Conservation (phyloP, 2,113 vertebrate species). For the Dicrurus megarhynchus region DNA sequence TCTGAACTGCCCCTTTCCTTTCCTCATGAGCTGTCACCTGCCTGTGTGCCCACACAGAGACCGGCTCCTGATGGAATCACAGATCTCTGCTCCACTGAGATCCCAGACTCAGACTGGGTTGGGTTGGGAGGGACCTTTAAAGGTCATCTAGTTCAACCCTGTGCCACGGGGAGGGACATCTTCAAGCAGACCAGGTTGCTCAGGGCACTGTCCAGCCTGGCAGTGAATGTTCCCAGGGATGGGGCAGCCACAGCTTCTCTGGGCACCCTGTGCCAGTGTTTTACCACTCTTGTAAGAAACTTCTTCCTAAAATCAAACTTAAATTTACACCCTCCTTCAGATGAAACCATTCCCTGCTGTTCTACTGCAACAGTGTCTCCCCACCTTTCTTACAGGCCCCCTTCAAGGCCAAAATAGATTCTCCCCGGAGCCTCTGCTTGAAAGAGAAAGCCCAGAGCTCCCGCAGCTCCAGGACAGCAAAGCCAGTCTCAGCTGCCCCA, state of each 20-base stretch:
- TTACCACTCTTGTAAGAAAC: background rate
- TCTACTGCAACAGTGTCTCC: no score
- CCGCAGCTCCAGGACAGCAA: background rate
- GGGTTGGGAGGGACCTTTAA: background rate
- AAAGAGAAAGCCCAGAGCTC: background rate
- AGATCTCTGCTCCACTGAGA: background rate
- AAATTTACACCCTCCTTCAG: background rate
- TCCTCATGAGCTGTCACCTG: background rate
- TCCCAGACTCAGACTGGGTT: background rate
- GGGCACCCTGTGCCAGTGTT: background rate
- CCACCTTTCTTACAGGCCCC: background rate
- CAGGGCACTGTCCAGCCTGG: background rate
- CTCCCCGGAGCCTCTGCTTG: background rate
- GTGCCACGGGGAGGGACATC: background rate
- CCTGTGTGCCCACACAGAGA: background rate
- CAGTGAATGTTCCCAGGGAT: background rate
- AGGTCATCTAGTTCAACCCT: no score
- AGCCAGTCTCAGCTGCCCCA: background rate
- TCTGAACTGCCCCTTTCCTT: background rate
- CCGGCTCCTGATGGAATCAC: background rate
- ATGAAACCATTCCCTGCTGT: no score
- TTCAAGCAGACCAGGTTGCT: background rate
- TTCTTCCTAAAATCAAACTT: no score
- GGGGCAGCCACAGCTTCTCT: background rate
- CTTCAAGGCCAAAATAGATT: background rate